Percentiles rank a stretch among this genome's conserved stretches.
phyloP scores from a whole-genome alignment of 2,888 invertebrate species.

The Sturmia bella region DNA sequence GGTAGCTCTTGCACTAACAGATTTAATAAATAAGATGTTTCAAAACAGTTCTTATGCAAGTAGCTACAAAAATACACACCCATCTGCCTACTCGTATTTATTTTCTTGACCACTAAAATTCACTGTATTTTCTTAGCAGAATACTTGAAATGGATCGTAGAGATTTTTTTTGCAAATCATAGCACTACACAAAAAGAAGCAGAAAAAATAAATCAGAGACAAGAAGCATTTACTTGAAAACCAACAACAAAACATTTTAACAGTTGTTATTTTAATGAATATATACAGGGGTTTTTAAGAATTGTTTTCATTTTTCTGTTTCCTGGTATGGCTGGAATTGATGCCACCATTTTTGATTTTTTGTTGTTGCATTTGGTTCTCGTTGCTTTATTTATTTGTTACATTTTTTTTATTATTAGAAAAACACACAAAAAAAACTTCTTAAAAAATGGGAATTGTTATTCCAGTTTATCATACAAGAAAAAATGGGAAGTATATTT shows the following conservation, averaged over 20 bases:
- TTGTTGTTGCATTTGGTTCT: constrained; percentile 17
- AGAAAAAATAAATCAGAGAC: not conserved
- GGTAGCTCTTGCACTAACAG: no score
- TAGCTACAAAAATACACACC: no score
- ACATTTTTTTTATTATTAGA: constrained; percentile 38
- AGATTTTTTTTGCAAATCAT: constrained; percentile 4
- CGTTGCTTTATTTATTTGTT: constrained; percentile 56
- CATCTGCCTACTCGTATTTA: no score
- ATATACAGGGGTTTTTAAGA: constrained; percentile 34
- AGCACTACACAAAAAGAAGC: constrained; percentile 18
- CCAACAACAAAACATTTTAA: constrained; percentile 32
- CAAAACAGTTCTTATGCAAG: no score
- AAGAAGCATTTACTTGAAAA: constrained; percentile 15
- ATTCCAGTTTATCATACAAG: constrained; percentile 22
- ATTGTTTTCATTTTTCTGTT: constrained; percentile 21
- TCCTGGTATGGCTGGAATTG: not conserved
- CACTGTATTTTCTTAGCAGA: not conserved
- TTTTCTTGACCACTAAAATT: not conserved
- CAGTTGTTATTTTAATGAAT: constrained; percentile 60
- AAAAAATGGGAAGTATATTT: constrained; percentile 20
- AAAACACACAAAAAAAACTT: constrained; percentile 7
- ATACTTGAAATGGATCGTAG: constrained; percentile 12
- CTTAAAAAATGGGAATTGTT: constrained; percentile 18
- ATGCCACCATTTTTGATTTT: constrained; percentile 39
- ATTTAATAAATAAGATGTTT: no score